Evolutionary conservation across 35 echinoderm and acorn worm species (phyloP).

Genomic region (Diadema setosum): DNA sequence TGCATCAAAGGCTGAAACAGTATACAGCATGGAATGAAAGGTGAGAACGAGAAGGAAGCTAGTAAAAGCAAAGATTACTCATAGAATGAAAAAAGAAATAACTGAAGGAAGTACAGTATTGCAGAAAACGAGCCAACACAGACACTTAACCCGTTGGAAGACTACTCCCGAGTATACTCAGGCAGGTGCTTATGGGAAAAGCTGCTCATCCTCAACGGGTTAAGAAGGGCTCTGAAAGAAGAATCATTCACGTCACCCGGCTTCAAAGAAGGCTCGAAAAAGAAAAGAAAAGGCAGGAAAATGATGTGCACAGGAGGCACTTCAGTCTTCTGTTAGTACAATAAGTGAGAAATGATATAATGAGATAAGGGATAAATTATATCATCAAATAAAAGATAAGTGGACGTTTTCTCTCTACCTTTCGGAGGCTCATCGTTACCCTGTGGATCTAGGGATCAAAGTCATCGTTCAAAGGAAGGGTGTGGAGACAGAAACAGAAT

Average conservation of each 20-base stretch:
- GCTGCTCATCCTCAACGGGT: no score
- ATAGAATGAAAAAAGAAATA: background rate
- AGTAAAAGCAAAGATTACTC: background rate
- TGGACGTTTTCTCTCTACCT: slow-evolving; percentile 6
- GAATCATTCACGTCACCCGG: no score
- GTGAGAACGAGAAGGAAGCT: background rate
- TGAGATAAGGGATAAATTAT: background rate
- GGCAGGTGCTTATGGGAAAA: no score
- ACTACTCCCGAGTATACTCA: no score
- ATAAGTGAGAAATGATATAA: background rate
- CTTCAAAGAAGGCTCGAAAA: background rate
- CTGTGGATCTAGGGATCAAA: background rate
- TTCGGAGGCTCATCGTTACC: background rate
- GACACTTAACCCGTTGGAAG: background rate
- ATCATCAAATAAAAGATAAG: background rate
- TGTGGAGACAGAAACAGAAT: background rate
- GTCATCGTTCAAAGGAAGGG: background rate
- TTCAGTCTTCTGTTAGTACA: no score
- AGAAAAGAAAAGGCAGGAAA: background rate
- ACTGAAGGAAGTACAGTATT: background rate
- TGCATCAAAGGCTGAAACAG: no score
- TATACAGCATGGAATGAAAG: no score
- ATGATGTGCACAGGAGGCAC: no score
- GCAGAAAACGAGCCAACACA: background rate
- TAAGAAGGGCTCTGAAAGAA: no score